Evolutionary conservation across 2,888 invertebrate species (phyloP).

Genomic region (Calephelis perditalis): DNA sequence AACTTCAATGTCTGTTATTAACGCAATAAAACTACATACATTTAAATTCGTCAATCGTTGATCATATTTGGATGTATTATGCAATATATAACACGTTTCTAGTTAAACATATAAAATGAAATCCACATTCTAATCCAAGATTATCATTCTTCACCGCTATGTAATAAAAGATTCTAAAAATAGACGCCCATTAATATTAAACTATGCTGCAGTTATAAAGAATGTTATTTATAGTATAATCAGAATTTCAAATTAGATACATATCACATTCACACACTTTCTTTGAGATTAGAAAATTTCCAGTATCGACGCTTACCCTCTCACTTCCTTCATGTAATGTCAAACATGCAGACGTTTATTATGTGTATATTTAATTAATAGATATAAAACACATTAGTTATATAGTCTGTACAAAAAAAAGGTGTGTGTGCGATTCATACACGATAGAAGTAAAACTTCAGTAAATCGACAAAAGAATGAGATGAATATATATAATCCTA

Average conservation of each 20-base stretch:
- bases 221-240: neutral
- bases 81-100: neutral
- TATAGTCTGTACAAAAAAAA: no score
- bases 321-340: constrained; percentile 1
- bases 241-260: neutral
- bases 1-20: no score
- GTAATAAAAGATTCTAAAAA: neutral
- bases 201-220: neutral
- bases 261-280: constrained; percentile 9
- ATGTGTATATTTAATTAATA: no score
- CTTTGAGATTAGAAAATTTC: constrained; percentile 4
- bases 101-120: neutral
- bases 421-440: no score
- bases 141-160: neutral
- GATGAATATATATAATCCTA: no score
- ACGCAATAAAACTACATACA: no score
- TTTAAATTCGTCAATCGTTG: neutral
- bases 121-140: neutral
- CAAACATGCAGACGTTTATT: neutral
- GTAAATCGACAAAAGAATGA: no score
- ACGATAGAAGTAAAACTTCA: no score
- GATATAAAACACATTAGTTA: no score
- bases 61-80: neutral
- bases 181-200: neutral
- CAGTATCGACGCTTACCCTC: neutral